phyloP scores from a whole-genome alignment of 2,888 invertebrate species.

The Pherbina coryleti region DNA sequence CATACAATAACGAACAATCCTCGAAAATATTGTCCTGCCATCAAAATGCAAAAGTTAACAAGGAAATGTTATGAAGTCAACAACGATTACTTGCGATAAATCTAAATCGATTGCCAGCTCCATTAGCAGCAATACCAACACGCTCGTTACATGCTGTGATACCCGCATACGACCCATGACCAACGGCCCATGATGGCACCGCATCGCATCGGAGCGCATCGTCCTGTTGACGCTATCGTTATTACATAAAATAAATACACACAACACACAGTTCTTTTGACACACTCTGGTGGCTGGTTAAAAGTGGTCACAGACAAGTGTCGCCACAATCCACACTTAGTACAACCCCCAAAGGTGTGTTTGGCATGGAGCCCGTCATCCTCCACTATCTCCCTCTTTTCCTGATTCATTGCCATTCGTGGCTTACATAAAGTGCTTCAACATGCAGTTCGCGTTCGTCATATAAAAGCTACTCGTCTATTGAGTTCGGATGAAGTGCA shows the following conservation, averaged over 20 bases:
- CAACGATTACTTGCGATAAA: conserved; percentile 35
- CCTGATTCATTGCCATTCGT: background rate
- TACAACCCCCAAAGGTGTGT: background rate
- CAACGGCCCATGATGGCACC: background rate
- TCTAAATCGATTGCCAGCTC: conserved; percentile 35
- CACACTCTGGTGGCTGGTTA: background rate
- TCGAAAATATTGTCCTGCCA: background rate
- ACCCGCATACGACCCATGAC: background rate
- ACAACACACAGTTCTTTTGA: background rate
- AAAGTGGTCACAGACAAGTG: conserved; percentile 15
- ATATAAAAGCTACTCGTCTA: too few species aligned
- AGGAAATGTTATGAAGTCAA: conserved; percentile 17
- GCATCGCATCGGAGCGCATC: background rate
- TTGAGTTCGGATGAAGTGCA: too few species aligned
- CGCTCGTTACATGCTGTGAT: background rate
- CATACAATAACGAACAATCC: background rate
- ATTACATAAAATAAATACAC: background rate
- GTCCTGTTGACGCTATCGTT: background rate
- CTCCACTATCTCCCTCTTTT: background rate
- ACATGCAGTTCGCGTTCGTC: background rate
- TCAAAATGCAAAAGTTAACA: conserved; percentile 22
- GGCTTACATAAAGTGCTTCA: background rate
- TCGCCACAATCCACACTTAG: conserved; percentile 26
- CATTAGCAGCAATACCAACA: conserved; percentile 6
- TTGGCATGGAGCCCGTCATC: background rate